Percentiles rank a stretch among this genome's conserved stretches.
Conservation (phyloP, 2,113 vertebrate species). For the Pterocles burchelli region DNA sequence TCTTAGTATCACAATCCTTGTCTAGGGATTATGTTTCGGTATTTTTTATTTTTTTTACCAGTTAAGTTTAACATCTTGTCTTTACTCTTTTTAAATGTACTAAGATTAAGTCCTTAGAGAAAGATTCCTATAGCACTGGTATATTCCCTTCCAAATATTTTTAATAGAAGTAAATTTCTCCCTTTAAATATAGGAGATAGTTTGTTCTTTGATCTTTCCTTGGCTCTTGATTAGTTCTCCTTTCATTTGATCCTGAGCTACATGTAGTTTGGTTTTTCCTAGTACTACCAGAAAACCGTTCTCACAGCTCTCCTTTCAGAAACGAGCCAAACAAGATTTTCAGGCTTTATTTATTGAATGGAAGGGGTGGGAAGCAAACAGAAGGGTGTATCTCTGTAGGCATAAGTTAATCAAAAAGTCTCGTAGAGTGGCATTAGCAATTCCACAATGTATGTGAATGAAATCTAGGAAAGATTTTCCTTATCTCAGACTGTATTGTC, state of each 20-base stretch:
- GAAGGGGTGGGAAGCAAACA: neutral
- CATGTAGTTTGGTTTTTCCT: neutral
- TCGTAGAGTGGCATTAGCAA: neutral
- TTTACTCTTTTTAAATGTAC: neutral
- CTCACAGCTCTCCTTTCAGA: neutral
- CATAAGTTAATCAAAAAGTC: neutral
- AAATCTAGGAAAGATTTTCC: neutral
- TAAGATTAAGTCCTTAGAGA: neutral
- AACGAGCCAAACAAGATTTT: neutral
- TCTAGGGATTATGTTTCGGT: neutral
- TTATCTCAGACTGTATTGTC: neutral
- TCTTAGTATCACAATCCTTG: neutral
- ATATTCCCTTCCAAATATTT: slow-evolving; percentile 4
- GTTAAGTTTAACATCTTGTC: neutral
- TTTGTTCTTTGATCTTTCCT: slow-evolving; percentile 34
- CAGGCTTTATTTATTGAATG: neutral
- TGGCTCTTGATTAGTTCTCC: neutral
- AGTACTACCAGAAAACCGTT: neutral
- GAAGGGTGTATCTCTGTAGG: neutral
- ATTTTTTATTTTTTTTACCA: neutral
- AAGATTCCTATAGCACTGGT: neutral
- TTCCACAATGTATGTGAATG: neutral
- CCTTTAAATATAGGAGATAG: neutral
- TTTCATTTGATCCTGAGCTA: neutral
- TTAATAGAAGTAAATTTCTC: neutral